Base-by-base conservation (phyloP, 2,888 invertebrate genomes). In the Tipula confusa region DNA sequence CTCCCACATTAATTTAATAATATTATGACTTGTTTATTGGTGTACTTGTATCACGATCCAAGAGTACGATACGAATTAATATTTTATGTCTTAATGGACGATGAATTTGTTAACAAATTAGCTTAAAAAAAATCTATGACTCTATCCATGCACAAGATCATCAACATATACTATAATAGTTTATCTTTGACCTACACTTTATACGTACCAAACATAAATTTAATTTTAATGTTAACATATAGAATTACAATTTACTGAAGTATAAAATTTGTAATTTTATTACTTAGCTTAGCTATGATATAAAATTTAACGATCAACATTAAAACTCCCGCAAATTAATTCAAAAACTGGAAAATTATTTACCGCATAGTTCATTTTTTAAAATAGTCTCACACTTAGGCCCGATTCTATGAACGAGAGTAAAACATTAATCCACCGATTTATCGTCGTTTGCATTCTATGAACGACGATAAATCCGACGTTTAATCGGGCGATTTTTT, bases 281-380 rank as follows among this genome's bases (percentile, higher is more conserved):
- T 64, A 11, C 64, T 43, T 43, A 4, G 11, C 24, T 18, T 3
- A 24, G 64, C 64, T 24, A 24, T 11, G 18, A 64, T 7, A 64
- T 11, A 9, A 24, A 64, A 64, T 64, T 64, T 64, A n/a, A 64
- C 9, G 64, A 64, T 24, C 18, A 64, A 9, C 2, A 24, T 64
- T 64, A 64, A 64, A 64, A 18, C 64, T 64, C 64, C 64, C 64
- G 64, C 64, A 64, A 64, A 48, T n/a, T n/a, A n/a, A n/a, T n/a
- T n/a, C n/a, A n/a, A n/a, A n/a, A n/a, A n/a, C n/a, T n/a, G n/a
- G n/a, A n/a, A n/a, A n/a, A n/a, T n/a, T n/a, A n/a, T n/a, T n/a
- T n/a, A n/a, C n/a, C n/a, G n/a, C n/a, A n/a, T n/a, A n/a, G n/a
- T n/a, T n/a, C n/a, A n/a, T n/a, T n/a, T n/a, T n/a, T n/a, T n/a